Conservation (phyloP, 2,888 invertebrate species). For the Cephus spinipes region DNA sequence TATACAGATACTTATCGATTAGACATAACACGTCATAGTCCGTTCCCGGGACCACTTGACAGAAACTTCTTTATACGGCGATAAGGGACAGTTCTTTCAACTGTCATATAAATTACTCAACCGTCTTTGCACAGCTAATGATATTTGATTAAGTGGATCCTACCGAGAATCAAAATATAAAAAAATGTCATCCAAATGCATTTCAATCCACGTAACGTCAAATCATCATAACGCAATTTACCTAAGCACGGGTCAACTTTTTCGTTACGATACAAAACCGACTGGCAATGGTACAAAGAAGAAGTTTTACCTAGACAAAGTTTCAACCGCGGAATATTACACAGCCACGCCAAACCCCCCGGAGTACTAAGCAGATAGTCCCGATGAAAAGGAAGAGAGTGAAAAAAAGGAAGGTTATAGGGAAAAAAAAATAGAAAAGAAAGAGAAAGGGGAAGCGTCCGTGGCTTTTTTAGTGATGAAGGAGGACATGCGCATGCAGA, state of each 20-base stretch:
- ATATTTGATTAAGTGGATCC: not conserved
- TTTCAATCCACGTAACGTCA: not conserved
- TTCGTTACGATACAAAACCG: not conserved
- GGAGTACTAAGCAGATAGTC: slow-evolving; percentile 29
- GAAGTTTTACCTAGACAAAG: not conserved
- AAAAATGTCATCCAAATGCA: not conserved
- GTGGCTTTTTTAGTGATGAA: slow-evolving; percentile 41
- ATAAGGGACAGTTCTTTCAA: not conserved
- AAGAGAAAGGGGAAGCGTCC: slow-evolving; percentile 9
- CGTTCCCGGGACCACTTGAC: not conserved
- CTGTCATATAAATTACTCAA: not conserved
- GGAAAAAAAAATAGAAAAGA: slow-evolving; percentile 8
- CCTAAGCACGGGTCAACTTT: not conserved
- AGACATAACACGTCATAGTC: not conserved
- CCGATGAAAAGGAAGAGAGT: slow-evolving; percentile 1
- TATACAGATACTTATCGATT: not conserved
- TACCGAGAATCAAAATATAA: not conserved
- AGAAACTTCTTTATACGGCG: not conserved
- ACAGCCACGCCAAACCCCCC: slow-evolving; percentile 18
- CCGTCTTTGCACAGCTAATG: not conserved
- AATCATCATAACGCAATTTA: not conserved
- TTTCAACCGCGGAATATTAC: not conserved
- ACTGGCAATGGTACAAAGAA: not conserved
- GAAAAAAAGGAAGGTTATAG: slow-evolving; percentile 1
- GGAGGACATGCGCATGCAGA: slow-evolving; percentile 64